Percentiles rank a stretch among this genome's conserved stretches.
Evolutionary conservation across 1,140 invertebrate genomes (phyloP).

Genomic region (Anadara kagoshimensis): DNA sequence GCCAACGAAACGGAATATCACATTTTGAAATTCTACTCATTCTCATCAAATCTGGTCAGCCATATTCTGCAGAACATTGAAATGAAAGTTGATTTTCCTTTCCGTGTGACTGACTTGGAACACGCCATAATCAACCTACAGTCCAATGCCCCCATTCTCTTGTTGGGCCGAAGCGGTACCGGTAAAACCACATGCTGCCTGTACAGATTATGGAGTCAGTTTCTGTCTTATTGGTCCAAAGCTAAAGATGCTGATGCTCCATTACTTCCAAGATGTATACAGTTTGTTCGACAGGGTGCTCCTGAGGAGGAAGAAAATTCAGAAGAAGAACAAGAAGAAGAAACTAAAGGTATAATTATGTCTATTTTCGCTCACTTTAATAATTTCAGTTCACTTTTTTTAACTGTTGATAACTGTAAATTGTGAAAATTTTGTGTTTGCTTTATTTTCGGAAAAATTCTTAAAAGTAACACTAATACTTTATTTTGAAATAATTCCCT

Average conservation of each 20-base stretch:
- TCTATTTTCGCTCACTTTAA: not conserved
- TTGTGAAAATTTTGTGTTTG: no score
- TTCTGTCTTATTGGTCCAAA: constrained; percentile 62
- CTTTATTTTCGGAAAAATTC: no score
- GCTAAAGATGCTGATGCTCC: constrained; percentile 51
- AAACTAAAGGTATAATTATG: not conserved
- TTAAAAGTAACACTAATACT: no score
- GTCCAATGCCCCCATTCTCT: constrained; percentile 56
- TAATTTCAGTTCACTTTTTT: not conserved
- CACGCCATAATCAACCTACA: constrained; percentile 67
- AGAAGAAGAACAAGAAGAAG: constrained; percentile 1
- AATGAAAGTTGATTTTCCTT: constrained; percentile 68
- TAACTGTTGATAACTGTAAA: no score
- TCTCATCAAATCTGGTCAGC: constrained; percentile 62
- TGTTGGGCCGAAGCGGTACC: constrained; percentile 67
- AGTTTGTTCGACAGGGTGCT: constrained; percentile 35
- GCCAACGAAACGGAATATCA: constrained; percentile 68
- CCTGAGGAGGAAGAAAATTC: constrained; percentile 24
- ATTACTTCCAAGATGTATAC: constrained; percentile 47
- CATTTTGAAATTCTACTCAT: constrained; percentile 71
- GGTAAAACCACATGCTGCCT: constrained; percentile 71
- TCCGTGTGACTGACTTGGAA: constrained; percentile 67
- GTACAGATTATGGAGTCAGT: constrained; percentile 66
- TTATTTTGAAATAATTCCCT: no score
- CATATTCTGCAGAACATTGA: constrained; percentile 56